phyloP scores from a whole-genome alignment of 2,888 invertebrate genomes.

The Macaria notata region DNA sequence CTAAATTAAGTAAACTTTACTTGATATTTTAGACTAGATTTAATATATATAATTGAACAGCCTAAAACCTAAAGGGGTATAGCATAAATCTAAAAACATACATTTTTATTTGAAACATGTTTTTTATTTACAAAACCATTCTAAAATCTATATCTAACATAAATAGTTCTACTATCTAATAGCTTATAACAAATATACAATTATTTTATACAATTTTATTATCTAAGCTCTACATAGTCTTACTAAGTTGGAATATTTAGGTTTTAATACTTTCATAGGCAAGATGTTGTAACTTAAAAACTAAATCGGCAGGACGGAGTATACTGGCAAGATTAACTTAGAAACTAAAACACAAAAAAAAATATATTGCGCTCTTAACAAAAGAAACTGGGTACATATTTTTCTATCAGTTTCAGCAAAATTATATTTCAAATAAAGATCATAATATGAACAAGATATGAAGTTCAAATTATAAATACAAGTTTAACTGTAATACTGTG shows the following conservation, averaged over 20 bases:
- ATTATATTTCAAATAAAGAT: too few species aligned
- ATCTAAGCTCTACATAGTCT: slow-evolving; percentile 25
- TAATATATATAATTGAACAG: too few species aligned
- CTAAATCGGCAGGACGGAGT: slow-evolving; percentile 73
- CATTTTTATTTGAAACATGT: slow-evolving; percentile 24
- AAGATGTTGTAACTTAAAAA: slow-evolving; percentile 57
- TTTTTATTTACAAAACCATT: slow-evolving; percentile 39
- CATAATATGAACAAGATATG: too few species aligned
- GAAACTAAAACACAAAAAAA: slow-evolving; percentile 31
- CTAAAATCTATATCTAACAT: slow-evolving; percentile 26
- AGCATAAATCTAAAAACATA: too few species aligned
- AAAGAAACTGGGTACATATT: too few species aligned
- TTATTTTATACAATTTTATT: slow-evolving; percentile 34
- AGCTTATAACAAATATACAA: slow-evolving; percentile 39
- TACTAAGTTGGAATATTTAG: slow-evolving; percentile 32
- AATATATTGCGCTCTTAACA: background rate
- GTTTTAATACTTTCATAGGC: slow-evolving; percentile 69
- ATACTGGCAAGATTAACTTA: slow-evolving; percentile 52
- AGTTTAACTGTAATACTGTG: too few species aligned
- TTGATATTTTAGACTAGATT: too few species aligned
- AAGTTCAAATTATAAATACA: too few species aligned
- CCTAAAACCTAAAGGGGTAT: too few species aligned
- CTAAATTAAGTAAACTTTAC: too few species aligned
- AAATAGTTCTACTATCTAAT: slow-evolving; percentile 37
- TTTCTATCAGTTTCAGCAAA: too few species aligned